Conservation (phyloP, 1,140 invertebrate species). For the Gonioctena quinquepunctata region DNA sequence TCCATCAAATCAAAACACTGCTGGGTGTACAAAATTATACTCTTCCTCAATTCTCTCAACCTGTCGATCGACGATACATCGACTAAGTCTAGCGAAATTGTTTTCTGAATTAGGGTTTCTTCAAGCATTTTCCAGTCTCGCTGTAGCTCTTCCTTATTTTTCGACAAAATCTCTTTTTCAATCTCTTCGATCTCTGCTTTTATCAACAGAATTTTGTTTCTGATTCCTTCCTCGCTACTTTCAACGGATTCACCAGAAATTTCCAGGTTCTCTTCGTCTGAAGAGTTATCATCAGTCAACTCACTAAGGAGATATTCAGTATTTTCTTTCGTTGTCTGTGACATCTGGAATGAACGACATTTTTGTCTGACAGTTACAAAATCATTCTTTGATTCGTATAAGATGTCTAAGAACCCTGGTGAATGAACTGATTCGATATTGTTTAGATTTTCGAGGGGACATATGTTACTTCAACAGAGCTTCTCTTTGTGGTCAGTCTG, state of each 20-base stretch:
- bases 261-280: constrained; percentile 1
- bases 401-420: no score
- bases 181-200: constrained; percentile 25
- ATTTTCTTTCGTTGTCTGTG: background rate
- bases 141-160: constrained; percentile 13
- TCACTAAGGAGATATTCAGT: constrained; percentile 20
- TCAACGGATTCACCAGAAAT: background rate
- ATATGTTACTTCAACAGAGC: no score
- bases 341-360: background rate
- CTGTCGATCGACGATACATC: constrained; percentile 20
- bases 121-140: constrained; percentile 26
- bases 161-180: constrained; percentile 10
- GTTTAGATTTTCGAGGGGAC: no score
- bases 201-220: constrained; percentile 22
- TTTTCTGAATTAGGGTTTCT: constrained; percentile 31
- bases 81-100: constrained; percentile 34
- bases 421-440: no score
- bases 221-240: background rate
- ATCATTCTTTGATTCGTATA: no score
- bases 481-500: no score
- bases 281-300: constrained; percentile 10
- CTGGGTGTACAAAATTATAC: constrained; percentile 31
- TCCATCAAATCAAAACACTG: constrained; percentile 36
- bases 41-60: constrained; percentile 30
- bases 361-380: background rate